Base-by-base conservation (phyloP, 2,888 invertebrate species). In the Cantharis lateralis region DNA sequence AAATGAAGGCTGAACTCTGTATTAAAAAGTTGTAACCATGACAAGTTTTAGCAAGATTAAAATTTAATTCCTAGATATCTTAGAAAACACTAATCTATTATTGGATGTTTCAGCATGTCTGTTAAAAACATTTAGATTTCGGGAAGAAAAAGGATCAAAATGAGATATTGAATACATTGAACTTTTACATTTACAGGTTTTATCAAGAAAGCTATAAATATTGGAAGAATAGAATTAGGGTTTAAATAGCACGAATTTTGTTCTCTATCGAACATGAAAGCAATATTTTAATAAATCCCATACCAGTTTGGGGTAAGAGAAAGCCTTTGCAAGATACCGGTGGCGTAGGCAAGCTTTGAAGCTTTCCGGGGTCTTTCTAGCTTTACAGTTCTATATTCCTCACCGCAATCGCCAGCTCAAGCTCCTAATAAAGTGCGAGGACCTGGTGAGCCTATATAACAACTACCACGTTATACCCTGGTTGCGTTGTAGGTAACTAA, bases 251-350 rank as follows among this genome's bases (percentile, higher is more conserved):
- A 74, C 62, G 48, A 74, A 74, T 74, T 68, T 69, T 73, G 73
- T 72, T 62, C 61, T 66, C 71, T 76, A 75, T 75, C 70, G 71
- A 78, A 78, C 74, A 72, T 70, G 71, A 78, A 75, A 71, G 75
- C 78, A 79, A 80, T 81, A 81, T 85, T 85, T 84, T 85, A 84
- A 86, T 86, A 86, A 86, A 86, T 86, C 85, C 85, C 84, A 83
- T 83, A 82, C 82, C 81, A 84, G 85, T 83, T 82, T 82, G 84
- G 83, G 82, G 84, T 84, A 80, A 81, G 80, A 80, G 82, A 83
- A 83, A 85, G 84, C 83, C 84, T 80, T 80, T 79, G 83, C 83
- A 81, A 84, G 83, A 84, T 83, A 84, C 84, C 80, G 78, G 81
- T 80, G 81, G 84, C 83, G 83, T 84, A 84, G 82, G 79, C 80